These are phyloP conservation scores for Marcusenius ussheri DNA, from an alignment of 2,113 vertebrate species.

Conservation along the genomic window DNA sequence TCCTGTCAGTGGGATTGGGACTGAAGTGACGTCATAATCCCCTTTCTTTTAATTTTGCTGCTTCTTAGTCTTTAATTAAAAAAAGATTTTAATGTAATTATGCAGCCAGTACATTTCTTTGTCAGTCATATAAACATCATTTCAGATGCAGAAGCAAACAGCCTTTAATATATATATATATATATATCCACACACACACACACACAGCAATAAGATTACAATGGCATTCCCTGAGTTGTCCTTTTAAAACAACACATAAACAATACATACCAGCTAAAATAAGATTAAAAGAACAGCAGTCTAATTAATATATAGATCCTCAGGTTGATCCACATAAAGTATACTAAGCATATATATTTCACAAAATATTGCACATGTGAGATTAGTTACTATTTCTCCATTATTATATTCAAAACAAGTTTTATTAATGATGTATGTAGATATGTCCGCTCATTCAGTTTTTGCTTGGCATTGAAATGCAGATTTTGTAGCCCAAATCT, in stretches of 20 bases:
- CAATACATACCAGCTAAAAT: background rate
- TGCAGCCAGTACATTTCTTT: background rate
- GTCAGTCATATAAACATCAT: background rate
- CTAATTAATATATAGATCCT: background rate
- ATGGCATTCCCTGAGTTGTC: background rate
- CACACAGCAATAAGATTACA: background rate
- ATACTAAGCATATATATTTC: background rate
- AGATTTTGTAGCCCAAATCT: background rate
- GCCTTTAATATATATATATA: too few species aligned
- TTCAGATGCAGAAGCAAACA: background rate
- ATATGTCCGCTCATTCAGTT: background rate
- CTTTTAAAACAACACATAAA: background rate
- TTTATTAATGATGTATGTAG: background rate
- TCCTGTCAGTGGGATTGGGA: slow-evolving; percentile 27
- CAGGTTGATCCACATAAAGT: background rate
- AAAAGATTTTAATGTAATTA: slow-evolving; percentile 38
- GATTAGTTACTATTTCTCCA: background rate
- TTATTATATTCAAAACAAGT: background rate
- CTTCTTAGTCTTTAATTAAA: slow-evolving; percentile 33
- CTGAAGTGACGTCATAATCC: slow-evolving; percentile 34
- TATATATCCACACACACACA: too few species aligned
- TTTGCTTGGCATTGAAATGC: background rate
- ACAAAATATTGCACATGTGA: background rate
- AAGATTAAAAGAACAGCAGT: background rate
- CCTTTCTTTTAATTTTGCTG: slow-evolving; percentile 24